Percentiles rank a stretch among this genome's conserved stretches.
These are phyloP conservation scores for Lates calcarifer DNA, from an alignment of 2,113 vertebrate genomes.

Conservation along the genomic window DNA sequence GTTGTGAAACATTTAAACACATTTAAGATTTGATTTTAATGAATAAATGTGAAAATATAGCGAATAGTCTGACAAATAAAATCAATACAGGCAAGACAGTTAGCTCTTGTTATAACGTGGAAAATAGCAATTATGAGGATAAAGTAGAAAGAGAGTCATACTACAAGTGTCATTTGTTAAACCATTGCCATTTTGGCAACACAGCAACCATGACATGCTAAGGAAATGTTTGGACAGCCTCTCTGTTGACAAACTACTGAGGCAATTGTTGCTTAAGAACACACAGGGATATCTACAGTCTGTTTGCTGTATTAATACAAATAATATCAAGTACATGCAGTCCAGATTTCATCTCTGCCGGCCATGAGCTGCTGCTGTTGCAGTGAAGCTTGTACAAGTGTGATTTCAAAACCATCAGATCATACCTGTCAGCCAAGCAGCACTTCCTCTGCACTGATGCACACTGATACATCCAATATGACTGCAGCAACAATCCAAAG, in stretches of 20 bases:
- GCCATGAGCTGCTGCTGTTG: neutral
- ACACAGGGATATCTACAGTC: neutral
- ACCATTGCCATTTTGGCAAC: neutral
- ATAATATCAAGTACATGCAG: neutral
- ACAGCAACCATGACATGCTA: neutral
- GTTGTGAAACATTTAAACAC: neutral
- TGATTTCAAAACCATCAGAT: slow-evolving; percentile 19
- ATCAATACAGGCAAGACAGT: neutral
- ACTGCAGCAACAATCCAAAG: slow-evolving; percentile 10
- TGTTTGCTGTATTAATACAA: neutral
- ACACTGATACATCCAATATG: neutral
- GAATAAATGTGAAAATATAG: neutral
- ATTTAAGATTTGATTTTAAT: neutral
- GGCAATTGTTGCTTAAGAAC: neutral
- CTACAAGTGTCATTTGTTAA: neutral
- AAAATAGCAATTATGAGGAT: neutral
- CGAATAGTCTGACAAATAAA: neutral
- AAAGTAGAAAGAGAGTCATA: neutral
- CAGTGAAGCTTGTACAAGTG: neutral
- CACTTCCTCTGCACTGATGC: slow-evolving; percentile 3
- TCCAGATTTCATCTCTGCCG: neutral
- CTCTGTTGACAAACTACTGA: no score
- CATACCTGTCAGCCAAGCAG: neutral
- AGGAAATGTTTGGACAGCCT: no score
- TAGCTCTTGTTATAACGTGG: neutral